phyloP scores from a whole-genome alignment of 2,113 vertebrate species.

The Phylloscopus trochilus region DNA sequence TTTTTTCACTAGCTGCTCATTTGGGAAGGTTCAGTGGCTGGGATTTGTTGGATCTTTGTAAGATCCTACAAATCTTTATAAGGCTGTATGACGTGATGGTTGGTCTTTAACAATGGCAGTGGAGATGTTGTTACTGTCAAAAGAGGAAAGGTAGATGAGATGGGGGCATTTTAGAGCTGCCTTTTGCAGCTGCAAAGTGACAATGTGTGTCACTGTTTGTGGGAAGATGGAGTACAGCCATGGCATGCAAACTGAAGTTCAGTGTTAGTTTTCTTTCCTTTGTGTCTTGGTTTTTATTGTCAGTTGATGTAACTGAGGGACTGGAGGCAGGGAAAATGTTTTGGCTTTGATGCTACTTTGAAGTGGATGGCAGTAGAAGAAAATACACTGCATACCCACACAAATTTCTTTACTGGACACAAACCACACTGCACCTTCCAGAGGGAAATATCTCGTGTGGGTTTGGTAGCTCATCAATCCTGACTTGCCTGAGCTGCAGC shows the following conservation, averaged over 20 bases:
- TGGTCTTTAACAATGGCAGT: neutral
- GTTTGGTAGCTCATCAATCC: neutral
- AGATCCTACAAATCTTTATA: too few relatives aligned
- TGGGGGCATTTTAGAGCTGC: neutral
- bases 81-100: neutral
- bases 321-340: neutral
- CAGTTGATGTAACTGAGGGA: neutral
- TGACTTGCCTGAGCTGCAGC: neutral
- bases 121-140: neutral
- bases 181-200: neutral
- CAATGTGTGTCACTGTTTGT: neutral
- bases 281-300: neutral
- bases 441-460: accelerated
- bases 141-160: neutral
- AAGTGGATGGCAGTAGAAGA: neutral
- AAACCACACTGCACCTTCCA: neutral
- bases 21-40: neutral
- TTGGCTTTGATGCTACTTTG: neutral
- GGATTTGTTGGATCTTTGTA: neutral
- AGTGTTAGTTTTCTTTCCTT: neutral
- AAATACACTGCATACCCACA: accelerated
- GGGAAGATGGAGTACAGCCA: neutral
- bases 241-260: neutral
- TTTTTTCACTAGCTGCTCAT: neutral
- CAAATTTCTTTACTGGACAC: neutral